Evolutionary conservation across 2,797 vertebrate genomes (phyloP), one percentile per base, ranked within the genome.

Genomic region (Remorina albescens): DNA sequence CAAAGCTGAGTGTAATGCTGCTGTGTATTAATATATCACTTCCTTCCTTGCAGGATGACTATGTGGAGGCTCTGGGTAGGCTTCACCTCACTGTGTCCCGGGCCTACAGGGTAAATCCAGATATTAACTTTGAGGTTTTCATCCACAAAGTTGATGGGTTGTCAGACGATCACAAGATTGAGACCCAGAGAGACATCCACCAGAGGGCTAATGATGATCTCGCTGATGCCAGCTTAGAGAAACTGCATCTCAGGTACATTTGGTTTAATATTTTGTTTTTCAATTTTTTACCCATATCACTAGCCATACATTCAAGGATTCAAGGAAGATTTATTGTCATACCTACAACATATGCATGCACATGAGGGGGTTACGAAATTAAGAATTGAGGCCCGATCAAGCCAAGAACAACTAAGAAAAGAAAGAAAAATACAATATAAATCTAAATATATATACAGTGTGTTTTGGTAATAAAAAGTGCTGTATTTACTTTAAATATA

Each of bases 101-200:
- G 89, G 98, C 98, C 72, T 99, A 99, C 92, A 95, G 98, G 85
- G 97, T 99, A 87, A 99, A 99, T 86, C 97, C 98, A 1, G 98
- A 99, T 87, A 99, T 99, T 94, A 99, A 99, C 94, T 99, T 99
- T 36, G 98, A 99, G 91, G 98, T 99, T 90, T 99, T 99, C 81
- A 99, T 99, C 92, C 98, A 99, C 93, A 99, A 99, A 95, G 98
- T 99, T 81, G 98, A 99, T 84, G 98, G 98, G 58, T 94, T 99
- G 67, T 99, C 98, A 0, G 98, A 99, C 81, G 98, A 99, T 90
- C 98, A 99, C 94, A 99, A 99, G 94, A 99, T 99, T 79, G 98
- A 99, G 94, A 99, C 98, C 15, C 98, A 99, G 92, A 95, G 98
- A 72, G 98, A 99, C 93, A 99, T 99, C 90, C 98, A 99, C 88